Conservation (phyloP, 2,113 vertebrate genomes). For the Gallinago jamesoni region DNA sequence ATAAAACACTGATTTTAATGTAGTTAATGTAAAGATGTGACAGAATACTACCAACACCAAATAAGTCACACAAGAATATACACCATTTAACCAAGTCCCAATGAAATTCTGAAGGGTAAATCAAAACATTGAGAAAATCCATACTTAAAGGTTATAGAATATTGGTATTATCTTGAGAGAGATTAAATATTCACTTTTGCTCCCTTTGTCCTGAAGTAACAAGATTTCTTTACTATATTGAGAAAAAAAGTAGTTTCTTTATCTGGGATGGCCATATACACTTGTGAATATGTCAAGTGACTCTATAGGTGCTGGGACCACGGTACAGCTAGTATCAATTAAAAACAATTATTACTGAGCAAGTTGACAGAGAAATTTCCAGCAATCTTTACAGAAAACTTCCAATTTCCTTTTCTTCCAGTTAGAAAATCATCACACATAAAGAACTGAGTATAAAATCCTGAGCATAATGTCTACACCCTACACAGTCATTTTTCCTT, state of each 20-base stretch:
- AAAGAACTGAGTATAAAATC: neutral
- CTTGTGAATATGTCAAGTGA: neutral
- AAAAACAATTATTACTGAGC: neutral
- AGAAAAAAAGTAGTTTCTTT: neutral
- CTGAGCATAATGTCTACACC: neutral
- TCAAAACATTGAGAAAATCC: neutral
- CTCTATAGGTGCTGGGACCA: neutral
- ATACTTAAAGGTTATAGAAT: neutral
- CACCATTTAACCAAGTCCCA: neutral
- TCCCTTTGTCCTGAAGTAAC: neutral
- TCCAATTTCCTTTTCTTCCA: neutral
- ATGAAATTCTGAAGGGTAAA: neutral
- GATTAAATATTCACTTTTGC: neutral
- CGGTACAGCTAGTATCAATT: neutral
- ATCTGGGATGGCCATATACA: neutral
- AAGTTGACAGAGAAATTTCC: neutral
- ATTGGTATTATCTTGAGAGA: neutral
- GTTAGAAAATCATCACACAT: neutral
- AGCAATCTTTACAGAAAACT: neutral
- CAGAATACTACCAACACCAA: neutral
- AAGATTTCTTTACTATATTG: neutral
- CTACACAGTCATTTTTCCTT: neutral
- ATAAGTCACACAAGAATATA: neutral
- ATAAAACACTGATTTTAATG: neutral
- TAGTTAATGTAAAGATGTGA: neutral